Evolutionary conservation across 2,797 vertebrate species (phyloP).

Genomic region (Gymnothorax javanicus): DNA sequence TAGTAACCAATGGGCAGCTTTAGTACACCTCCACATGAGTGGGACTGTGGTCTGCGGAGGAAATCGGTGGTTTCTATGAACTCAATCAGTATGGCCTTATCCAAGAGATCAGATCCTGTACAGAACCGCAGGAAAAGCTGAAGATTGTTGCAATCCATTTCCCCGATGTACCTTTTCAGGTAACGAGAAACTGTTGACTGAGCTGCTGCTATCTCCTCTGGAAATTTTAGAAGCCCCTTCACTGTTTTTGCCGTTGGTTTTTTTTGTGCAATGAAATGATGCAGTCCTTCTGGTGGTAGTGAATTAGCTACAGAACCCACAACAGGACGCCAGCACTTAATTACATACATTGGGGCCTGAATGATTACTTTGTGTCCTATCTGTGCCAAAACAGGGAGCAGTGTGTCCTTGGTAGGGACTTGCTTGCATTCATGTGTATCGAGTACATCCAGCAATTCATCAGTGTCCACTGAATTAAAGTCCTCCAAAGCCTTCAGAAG

Average conservation of each 20-base stretch:
- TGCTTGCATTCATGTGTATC: slow-evolving; percentile 42
- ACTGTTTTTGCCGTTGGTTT: slow-evolving; percentile 37
- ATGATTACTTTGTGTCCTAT: slow-evolving; percentile 45
- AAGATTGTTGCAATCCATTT: slow-evolving; percentile 26
- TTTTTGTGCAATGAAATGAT: slow-evolving; percentile 1
- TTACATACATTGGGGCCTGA: slow-evolving; percentile 43
- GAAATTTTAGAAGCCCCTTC: slow-evolving; percentile 39
- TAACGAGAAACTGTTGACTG: slow-evolving; percentile 30
- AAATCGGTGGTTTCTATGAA: no score
- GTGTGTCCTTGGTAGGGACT: slow-evolving; percentile 35
- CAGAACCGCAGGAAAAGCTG: slow-evolving; percentile 42
- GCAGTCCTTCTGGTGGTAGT: slow-evolving; percentile 33
- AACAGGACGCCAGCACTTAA: slow-evolving; percentile 41
- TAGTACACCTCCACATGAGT: no score
- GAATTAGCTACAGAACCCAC: slow-evolving; percentile 22
- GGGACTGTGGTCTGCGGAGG: no score
- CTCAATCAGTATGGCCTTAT: no score
- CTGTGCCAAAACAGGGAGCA: slow-evolving; percentile 36
- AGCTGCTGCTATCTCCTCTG: slow-evolving; percentile 25
- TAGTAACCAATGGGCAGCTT: no score
- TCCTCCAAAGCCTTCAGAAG: slow-evolving; percentile 23
- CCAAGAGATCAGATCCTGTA: no score
- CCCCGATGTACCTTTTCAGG: slow-evolving; percentile 38
- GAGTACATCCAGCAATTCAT: slow-evolving; percentile 33
- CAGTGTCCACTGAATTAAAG: slow-evolving; percentile 37